These are phyloP conservation scores for Gymnocephalus cernua DNA, from an alignment of 2,113 vertebrate genomes.

Conservation along the genomic window DNA sequence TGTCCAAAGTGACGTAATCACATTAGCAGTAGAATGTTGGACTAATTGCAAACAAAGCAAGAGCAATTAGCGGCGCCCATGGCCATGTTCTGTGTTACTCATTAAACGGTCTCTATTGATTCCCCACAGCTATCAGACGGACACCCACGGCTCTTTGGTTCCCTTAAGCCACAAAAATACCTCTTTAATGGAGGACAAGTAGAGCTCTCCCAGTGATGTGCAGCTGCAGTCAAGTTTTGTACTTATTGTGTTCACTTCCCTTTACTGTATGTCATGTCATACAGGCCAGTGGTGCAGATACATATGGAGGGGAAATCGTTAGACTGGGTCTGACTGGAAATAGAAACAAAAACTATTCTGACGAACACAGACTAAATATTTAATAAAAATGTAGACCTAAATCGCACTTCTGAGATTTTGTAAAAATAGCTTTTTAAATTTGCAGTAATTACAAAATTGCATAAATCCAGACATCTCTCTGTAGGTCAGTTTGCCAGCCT, in stretches of 20 bases:
- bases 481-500: too few species aligned
- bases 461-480: too few species aligned
- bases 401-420: too few species aligned
- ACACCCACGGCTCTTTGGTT: slow-evolving; percentile 66
- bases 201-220: slow-evolving; percentile 25
- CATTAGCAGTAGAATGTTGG: slow-evolving; percentile 59
- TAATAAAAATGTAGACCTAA: too few species aligned
- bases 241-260: slow-evolving; percentile 58
- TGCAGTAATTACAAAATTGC: not conserved
- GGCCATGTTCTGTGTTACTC: slow-evolving; percentile 49
- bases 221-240: slow-evolving; percentile 28
- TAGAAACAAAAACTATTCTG: not conserved
- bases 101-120: slow-evolving; percentile 60
- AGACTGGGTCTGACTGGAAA: not conserved
- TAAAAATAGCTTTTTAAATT: too few species aligned
- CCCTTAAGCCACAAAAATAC: slow-evolving; percentile 54
- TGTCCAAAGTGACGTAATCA: slow-evolving; percentile 60
- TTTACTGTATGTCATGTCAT: slow-evolving; percentile 41
- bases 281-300: slow-evolving; percentile 14
- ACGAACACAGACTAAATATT: too few species aligned
- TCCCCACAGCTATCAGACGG: slow-evolving; percentile 55
- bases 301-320: not conserved
- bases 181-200: slow-evolving; percentile 18
- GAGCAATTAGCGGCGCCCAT: slow-evolving; percentile 66
- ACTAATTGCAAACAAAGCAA: slow-evolving; percentile 73